Evolutionary conservation across 1,140 invertebrate genomes (phyloP).

Genomic region (Drosophila punjabiensis): DNA sequence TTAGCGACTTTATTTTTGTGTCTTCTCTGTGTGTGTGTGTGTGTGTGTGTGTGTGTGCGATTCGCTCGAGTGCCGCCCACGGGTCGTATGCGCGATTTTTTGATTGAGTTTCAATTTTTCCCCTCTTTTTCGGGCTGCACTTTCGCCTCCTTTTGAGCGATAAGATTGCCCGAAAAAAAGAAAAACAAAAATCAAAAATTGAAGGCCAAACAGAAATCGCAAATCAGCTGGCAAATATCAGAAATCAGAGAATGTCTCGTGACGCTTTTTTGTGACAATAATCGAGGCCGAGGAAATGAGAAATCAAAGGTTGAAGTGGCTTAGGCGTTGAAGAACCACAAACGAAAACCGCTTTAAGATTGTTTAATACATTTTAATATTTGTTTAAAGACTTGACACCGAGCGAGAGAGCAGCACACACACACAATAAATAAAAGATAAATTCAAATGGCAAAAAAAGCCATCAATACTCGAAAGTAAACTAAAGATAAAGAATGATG

Average conservation of each 20-base stretch:
- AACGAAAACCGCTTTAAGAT: background rate
- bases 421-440: conserved; percentile 5
- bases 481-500: conserved; percentile 12
- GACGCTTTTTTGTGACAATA: conserved; percentile 39
- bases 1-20: conserved; percentile 57
- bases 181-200: background rate
- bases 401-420: background rate
- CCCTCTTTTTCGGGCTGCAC: conserved; percentile 16
- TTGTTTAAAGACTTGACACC: background rate
- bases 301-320: conserved; percentile 12
- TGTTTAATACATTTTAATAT: background rate
- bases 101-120: conserved; percentile 22
- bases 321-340: background rate
- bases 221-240: conserved; percentile 39
- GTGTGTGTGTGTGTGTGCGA: conserved; percentile 19
- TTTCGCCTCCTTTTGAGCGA: conserved; percentile 40
- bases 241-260: conserved; percentile 66
- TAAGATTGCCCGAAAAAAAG: conserved; percentile 56
- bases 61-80: conserved; percentile 43
- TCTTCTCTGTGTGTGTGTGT: conserved; percentile 16
- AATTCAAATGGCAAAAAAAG: background rate
- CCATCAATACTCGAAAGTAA: conserved; percentile 7
- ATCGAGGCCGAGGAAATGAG: conserved; percentile 26
- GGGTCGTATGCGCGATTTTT: conserved; percentile 70
- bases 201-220: conserved; percentile 35